Evolutionary conservation across 2,113 vertebrate genomes (phyloP).

Genomic region (Pogona vitticeps): DNA sequence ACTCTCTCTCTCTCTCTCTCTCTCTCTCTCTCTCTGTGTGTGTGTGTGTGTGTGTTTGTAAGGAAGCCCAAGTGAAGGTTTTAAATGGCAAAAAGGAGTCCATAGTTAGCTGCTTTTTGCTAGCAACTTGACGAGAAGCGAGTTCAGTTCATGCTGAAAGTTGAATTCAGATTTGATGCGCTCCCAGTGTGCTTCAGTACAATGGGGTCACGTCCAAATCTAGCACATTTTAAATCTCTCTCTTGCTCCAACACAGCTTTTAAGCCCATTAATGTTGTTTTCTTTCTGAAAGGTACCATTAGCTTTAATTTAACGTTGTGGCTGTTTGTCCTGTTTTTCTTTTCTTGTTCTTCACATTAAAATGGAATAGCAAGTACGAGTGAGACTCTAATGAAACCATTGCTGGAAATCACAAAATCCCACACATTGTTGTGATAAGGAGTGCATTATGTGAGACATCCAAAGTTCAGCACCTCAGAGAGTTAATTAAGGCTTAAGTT

Average conservation of each 20-base stretch:
- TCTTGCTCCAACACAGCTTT: conserved; percentile 30
- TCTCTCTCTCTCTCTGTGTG: no score
- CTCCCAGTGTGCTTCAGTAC: background rate
- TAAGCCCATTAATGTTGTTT: conserved; percentile 54
- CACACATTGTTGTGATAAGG: conserved; percentile 55
- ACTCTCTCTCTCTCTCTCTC: no score
- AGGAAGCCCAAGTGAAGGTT: background rate
- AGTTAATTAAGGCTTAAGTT: conserved; percentile 77
- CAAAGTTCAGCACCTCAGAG: conserved; percentile 75
- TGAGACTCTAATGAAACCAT: conserved; percentile 63
- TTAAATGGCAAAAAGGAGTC: background rate
- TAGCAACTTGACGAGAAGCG: background rate
- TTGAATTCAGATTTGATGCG: no score
- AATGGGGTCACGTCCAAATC: background rate
- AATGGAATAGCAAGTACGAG: conserved; percentile 62
- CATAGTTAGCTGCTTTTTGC: background rate
- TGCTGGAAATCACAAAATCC: conserved; percentile 59
- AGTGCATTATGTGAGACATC: conserved; percentile 54
- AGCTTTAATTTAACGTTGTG: conserved; percentile 65
- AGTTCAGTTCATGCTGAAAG: background rate
- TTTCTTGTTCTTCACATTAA: conserved; percentile 23
- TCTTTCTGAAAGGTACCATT: conserved; percentile 28
- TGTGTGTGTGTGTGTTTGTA: no score
- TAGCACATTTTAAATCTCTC: background rate
- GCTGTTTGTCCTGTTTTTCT: conserved; percentile 41